Percentiles rank a stretch among this genome's conserved stretches.
phyloP scores from a whole-genome alignment of 2,797 vertebrate species.

The Rhadinocentrus ornatus region DNA sequence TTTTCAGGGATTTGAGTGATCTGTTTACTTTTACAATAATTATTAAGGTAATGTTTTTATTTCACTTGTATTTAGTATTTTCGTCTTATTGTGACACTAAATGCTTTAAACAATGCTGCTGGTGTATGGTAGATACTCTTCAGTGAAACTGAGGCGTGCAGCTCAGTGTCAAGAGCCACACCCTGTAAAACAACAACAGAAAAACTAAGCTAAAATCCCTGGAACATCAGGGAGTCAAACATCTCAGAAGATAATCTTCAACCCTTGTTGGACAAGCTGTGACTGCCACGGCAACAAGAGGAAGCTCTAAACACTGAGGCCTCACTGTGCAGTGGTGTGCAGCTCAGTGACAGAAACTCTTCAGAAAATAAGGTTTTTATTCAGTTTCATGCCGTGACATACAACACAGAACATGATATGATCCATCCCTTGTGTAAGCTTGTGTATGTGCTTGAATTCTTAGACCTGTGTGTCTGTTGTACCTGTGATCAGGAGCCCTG shows the following conservation, averaged over 20 bases:
- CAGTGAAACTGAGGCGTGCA: slow-evolving; percentile 5
- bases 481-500: slow-evolving; percentile 57
- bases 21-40: not conserved
- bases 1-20: slow-evolving; percentile 7
- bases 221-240: slow-evolving; percentile 18
- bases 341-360: not conserved
- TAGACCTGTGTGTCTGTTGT: slow-evolving; percentile 11
- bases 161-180: slow-evolving; percentile 10
- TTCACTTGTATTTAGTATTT: not conserved
- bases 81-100: not conserved
- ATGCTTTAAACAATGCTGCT: slow-evolving; percentile 6
- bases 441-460: not conserved
- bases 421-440: not conserved
- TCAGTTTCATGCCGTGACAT: not conserved
- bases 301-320: slow-evolving; percentile 31
- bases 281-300: slow-evolving; percentile 50
- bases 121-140: not conserved
- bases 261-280: slow-evolving; percentile 36
- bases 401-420: not conserved
- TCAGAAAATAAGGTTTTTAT: not conserved
- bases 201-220: slow-evolving; percentile 24
- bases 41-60: slow-evolving; percentile 1
- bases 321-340: slow-evolving; percentile 4
- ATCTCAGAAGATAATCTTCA: slow-evolving; percentile 29
- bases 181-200: slow-evolving; percentile 6